Percentiles rank a stretch among this genome's conserved stretches.
These are phyloP conservation scores for Acanthurus leucopareius DNA, from an alignment of 2,797 vertebrate species.

Conservation along the genomic window DNA sequence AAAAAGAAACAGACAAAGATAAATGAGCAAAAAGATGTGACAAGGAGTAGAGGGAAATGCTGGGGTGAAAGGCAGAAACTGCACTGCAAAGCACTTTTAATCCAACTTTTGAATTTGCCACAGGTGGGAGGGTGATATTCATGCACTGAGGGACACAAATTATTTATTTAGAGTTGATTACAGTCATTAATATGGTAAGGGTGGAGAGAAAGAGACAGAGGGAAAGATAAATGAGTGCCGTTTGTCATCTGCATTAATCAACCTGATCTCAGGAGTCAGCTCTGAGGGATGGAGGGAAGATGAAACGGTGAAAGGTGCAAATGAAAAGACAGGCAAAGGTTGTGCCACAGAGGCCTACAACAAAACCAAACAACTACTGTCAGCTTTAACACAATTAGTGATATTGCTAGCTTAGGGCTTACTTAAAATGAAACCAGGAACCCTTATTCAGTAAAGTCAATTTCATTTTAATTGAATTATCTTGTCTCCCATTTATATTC, in stretches of 20 bases:
- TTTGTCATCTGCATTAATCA: slow-evolving; percentile 81
- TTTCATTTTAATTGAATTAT: background rate
- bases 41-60: slow-evolving; percentile 14
- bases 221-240: slow-evolving; percentile 72
- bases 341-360: slow-evolving; percentile 3
- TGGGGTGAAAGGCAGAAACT: slow-evolving; percentile 39
- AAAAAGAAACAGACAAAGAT: slow-evolving; percentile 38
- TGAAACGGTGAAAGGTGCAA: slow-evolving; percentile 57
- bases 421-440: slow-evolving; percentile 22
- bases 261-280: slow-evolving; percentile 64
- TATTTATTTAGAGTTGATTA: slow-evolving; percentile 82
- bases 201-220: slow-evolving; percentile 62
- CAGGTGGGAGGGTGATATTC: slow-evolving; percentile 68
- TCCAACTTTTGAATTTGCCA: slow-evolving; percentile 64
- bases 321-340: slow-evolving; percentile 51
- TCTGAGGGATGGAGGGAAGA: slow-evolving; percentile 54
- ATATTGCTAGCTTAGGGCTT: slow-evolving; percentile 20
- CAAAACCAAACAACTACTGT: slow-evolving; percentile 7
- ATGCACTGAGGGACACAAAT: slow-evolving; percentile 75
- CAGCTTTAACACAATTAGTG: slow-evolving; percentile 7
- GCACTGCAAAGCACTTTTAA: slow-evolving; percentile 58
- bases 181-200: slow-evolving; percentile 80
- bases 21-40: slow-evolving; percentile 20
- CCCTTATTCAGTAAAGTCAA: slow-evolving; percentile 2
- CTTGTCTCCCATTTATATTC: background rate